phyloP scores from a whole-genome alignment of 1,140 invertebrate species.

The Drosophila sturtevanti region DNA sequence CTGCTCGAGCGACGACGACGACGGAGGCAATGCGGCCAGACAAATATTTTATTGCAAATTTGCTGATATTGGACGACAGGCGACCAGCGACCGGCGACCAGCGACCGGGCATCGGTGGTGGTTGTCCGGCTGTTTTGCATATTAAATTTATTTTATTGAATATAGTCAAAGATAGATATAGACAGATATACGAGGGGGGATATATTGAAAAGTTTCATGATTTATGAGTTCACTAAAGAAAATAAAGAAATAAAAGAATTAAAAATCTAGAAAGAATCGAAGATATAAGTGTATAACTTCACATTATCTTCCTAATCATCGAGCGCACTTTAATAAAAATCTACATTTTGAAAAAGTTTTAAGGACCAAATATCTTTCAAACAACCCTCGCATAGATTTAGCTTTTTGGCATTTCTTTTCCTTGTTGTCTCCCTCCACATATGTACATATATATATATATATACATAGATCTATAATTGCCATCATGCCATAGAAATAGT shows the following conservation, averaged over 20 bases:
- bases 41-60: slow-evolving; percentile 81
- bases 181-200: slow-evolving; percentile 57
- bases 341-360: too few species aligned
- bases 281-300: too few species aligned
- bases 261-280: too few species aligned
- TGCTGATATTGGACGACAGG: slow-evolving; percentile 77
- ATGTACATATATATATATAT: slow-evolving; percentile 4
- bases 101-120: slow-evolving; percentile 34
- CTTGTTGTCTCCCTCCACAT: slow-evolving; percentile 1
- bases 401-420: slow-evolving; percentile 7
- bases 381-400: slow-evolving; percentile 29
- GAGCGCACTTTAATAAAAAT: too few species aligned
- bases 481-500: slow-evolving; percentile 42
- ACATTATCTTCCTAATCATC: too few species aligned
- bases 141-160: slow-evolving; percentile 82
- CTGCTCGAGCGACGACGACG: slow-evolving; percentile 32
- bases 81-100: slow-evolving; percentile 49
- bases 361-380: background rate
- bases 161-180: slow-evolving; percentile 54
- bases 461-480: slow-evolving; percentile 55
- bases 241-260: background rate
- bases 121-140: slow-evolving; percentile 69
- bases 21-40: slow-evolving; percentile 57
- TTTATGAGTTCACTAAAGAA: background rate
- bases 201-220: slow-evolving; percentile 24